Base-by-base conservation (phyloP, 2,888 invertebrate genomes). In the Oegoconia quadripuncta region DNA sequence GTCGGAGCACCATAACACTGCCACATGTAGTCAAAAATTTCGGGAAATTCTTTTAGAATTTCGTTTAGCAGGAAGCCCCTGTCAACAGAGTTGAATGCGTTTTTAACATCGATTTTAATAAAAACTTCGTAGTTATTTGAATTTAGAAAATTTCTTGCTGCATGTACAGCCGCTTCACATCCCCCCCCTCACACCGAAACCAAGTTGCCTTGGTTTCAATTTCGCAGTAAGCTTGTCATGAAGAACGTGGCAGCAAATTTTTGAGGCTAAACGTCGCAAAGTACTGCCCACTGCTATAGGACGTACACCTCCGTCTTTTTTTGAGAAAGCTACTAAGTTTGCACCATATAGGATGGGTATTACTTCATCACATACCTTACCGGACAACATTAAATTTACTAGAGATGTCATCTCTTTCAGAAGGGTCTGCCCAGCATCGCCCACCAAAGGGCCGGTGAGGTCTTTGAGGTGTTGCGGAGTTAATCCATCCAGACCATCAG, bases 231-330 rank as follows among this genome's bases (percentile, higher is more conserved):
- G n/a, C 5, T 11, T 9, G 2, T 3, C 12, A 8, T 8, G 3
- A 3, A 27, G 11, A n/a, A 11, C 15, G 6, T 15, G 13, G 18
- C 34, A 34, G 1, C 15, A 16, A 1, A 34, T 5, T 13, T 34
- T 34, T 5, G 34, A 26, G 1, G 18, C 26, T n/a, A n/a, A n/a
- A n/a, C n/a, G n/a, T n/a, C n/a, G n/a, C n/a, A 34, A 16, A 3
- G 34, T 26, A 11, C 23, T 25, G 5, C 34, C 34, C 2, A 34
- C 26, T 7, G 37, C 37, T 15, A 37, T 25, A 3, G 37, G 37
- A 13, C 29, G 26, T 18, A 42, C 34, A 11, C 37, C 41, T 22
- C 34, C 37, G 29, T 42, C 37, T 14, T 42, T 37, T 27, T 42
- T 42, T 8, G 17, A 34, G 15, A 42, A 27, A 25, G 42, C 42